These are phyloP conservation scores for Stenolophus ochropezus DNA, from an alignment of 2,888 invertebrate genomes.

Conservation along the genomic window DNA sequence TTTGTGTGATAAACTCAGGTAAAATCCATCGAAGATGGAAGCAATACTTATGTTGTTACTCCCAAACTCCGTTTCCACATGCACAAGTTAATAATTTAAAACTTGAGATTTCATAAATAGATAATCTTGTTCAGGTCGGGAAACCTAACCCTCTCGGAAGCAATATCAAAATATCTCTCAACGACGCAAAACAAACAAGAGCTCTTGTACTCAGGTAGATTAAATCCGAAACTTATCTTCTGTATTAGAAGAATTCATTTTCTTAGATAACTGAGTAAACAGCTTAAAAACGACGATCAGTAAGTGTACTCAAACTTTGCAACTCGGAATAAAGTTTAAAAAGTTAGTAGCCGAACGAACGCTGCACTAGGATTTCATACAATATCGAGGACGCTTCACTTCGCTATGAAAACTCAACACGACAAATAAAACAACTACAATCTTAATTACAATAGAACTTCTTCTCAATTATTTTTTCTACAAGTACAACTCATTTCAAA, in stretches of 20 bases:
- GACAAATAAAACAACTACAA: too few relatives aligned
- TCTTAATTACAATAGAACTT: too few relatives aligned
- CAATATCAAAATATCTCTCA: not conserved
- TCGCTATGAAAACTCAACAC: too few relatives aligned
- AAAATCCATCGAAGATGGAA: too few relatives aligned
- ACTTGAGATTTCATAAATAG: not conserved
- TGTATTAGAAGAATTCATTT: constrained; percentile 38
- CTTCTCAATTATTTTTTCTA: too few relatives aligned
- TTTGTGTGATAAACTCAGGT: too few relatives aligned
- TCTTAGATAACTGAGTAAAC: constrained; percentile 24
- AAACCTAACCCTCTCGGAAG: not conserved
- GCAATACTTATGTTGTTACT: too few relatives aligned
- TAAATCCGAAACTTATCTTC: constrained; percentile 26
- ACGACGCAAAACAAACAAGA: constrained; percentile 4
- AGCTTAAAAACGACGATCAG: constrained; percentile 35
- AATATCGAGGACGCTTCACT: not conserved
- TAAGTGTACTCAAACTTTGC: constrained; percentile 24
- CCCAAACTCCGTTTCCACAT: not conserved
- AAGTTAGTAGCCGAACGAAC: not conserved
- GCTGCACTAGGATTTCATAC: not conserved
- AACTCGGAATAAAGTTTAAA: not conserved
- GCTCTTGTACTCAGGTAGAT: constrained; percentile 15
- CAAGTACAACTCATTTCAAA: too few relatives aligned
- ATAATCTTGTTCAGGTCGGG: not conserved
- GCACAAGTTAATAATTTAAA: not conserved